Percentiles rank a stretch among this genome's conserved stretches.
phyloP scores from a whole-genome alignment of 2,113 vertebrate species.

The Esox niger region DNA sequence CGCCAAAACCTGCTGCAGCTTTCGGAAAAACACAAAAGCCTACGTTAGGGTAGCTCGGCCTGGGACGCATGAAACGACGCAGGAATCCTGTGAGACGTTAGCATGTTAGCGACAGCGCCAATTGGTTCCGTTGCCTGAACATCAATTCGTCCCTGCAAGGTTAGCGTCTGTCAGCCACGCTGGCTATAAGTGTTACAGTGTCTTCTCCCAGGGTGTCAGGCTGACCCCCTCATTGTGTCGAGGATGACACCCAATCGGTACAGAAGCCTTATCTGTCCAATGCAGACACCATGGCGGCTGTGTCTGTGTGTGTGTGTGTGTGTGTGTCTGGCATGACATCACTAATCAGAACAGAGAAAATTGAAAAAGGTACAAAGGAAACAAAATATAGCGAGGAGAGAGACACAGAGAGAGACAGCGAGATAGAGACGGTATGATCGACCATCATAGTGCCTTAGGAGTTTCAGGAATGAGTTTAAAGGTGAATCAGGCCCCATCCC shows the following conservation, averaged over 20 bases:
- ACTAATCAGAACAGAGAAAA: slow-evolving; percentile 12
- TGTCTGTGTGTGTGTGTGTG: neutral
- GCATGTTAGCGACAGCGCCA: too few relatives aligned
- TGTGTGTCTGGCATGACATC: slow-evolving; percentile 9
- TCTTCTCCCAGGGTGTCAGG: slow-evolving; percentile 12
- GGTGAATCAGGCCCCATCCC: slow-evolving; percentile 15
- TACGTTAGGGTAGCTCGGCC: too few relatives aligned
- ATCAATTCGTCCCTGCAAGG: neutral
- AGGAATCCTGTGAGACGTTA: too few relatives aligned
- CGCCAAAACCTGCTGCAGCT: too few relatives aligned
- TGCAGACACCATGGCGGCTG: slow-evolving; percentile 28
- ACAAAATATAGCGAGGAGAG: too few relatives aligned
- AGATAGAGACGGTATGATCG: too few relatives aligned
- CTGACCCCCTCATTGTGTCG: slow-evolving; percentile 29
- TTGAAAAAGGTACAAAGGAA: neutral
- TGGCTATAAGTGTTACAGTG: slow-evolving; percentile 16
- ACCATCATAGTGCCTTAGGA: neutral
- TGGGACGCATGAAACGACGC: too few relatives aligned
- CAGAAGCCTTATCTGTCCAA: slow-evolving; percentile 53
- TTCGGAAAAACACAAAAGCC: too few relatives aligned
- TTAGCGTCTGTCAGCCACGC: slow-evolving; percentile 16
- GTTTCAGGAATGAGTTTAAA: slow-evolving; percentile 12
- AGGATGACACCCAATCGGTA: slow-evolving; percentile 52
- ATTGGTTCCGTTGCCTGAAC: neutral
- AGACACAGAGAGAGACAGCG: too few relatives aligned